Conservation (phyloP, 2,113 vertebrate species). For the Zosterops lateralis region DNA sequence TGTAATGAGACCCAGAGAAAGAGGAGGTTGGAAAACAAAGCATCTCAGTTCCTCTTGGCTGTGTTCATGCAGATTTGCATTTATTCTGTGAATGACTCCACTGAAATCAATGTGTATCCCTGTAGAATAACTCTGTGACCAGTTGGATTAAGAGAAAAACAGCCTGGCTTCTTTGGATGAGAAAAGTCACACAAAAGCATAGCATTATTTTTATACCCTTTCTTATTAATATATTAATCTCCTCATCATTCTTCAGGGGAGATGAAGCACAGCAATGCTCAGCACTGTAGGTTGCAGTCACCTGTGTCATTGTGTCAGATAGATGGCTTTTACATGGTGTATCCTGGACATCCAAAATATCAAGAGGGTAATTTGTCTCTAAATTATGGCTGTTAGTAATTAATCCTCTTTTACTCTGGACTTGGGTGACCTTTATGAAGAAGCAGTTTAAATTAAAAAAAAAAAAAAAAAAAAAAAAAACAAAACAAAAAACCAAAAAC, state of each 20-base stretch:
- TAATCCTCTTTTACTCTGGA: constrained; percentile 44
- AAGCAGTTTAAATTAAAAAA: background rate
- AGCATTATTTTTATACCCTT: background rate
- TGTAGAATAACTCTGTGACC: background rate
- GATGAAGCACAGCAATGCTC: background rate
- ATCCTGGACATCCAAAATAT: constrained; percentile 25
- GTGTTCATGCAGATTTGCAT: background rate
- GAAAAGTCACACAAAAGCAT: background rate
- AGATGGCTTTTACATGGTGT: constrained; percentile 12
- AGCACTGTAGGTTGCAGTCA: background rate
- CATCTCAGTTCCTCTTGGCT: background rate
- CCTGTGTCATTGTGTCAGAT: background rate
- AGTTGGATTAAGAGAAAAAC: background rate
- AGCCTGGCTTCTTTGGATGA: background rate
- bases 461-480: background rate
- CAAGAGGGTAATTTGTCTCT: constrained; percentile 54
- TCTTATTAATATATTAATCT: constrained; percentile 3
- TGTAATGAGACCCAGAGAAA: background rate
- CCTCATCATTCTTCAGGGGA: background rate
- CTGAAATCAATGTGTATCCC: background rate
- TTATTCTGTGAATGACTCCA: background rate
- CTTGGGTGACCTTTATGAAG: constrained; percentile 47
- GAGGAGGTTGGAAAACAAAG: background rate
- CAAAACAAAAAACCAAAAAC: background rate
- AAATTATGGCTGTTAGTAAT: constrained; percentile 49